These are phyloP conservation scores for Pachypsylla venusta DNA, from an alignment of 1,140 invertebrate species.

Conservation along the genomic window DNA sequence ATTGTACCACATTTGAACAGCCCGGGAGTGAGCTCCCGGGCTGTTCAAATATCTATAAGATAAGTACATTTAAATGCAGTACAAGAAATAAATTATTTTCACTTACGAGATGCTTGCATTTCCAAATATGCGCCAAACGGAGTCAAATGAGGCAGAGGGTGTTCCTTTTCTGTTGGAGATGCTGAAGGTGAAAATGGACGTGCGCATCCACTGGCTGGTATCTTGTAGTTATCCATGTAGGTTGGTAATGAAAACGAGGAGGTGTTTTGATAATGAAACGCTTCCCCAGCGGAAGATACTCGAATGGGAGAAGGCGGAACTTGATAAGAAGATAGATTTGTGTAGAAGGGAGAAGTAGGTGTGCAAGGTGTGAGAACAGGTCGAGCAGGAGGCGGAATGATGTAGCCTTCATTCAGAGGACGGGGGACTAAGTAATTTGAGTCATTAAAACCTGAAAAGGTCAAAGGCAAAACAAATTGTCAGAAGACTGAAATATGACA, in stretches of 20 bases:
- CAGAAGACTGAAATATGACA: too few species aligned
- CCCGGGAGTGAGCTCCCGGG: too few species aligned
- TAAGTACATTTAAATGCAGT: too few species aligned
- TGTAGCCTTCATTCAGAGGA: conserved; percentile 36
- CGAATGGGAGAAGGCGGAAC: conserved; percentile 21
- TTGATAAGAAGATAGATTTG: conserved; percentile 19
- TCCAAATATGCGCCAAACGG: conserved; percentile 13
- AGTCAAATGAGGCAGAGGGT: background rate
- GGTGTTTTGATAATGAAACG: too few species aligned
- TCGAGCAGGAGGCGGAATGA: conserved; percentile 35
- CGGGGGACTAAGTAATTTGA: conserved; percentile 39
- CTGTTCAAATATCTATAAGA: too few species aligned
- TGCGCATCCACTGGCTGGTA: conserved; percentile 23
- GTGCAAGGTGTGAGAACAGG: conserved; percentile 26
- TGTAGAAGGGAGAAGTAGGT: conserved; percentile 15
- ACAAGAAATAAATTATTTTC: too few species aligned
- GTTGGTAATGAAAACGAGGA: conserved; percentile 14
- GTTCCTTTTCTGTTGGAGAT: conserved; percentile 3
- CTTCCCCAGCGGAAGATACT: conserved; percentile 17
- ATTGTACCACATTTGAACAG: too few species aligned
- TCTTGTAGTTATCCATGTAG: conserved; percentile 32
- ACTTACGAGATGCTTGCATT: conserved; percentile 13
- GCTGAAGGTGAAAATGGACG: background rate
- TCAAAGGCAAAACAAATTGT: too few species aligned
- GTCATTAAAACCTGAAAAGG: conserved; percentile 23